Percentiles rank a stretch among this genome's conserved stretches.
phyloP scores from a whole-genome alignment of 2,113 vertebrate genomes.

The Leuciscus idus region DNA sequence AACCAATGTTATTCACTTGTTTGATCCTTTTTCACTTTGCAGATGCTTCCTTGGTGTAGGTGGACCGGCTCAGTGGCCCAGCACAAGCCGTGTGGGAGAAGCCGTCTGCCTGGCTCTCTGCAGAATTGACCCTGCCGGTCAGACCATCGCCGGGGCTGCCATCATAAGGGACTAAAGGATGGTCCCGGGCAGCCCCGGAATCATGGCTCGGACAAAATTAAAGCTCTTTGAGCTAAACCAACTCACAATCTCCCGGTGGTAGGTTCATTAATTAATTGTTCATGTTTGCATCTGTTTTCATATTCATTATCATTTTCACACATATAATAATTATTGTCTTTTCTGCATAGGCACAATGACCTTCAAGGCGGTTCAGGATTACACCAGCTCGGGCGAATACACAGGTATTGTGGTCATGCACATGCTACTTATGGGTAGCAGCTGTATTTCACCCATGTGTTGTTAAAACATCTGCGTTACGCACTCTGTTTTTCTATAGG shows the following conservation, averaged over 20 bases:
- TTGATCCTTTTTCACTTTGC: background rate
- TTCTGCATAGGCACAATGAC: too few relatives aligned
- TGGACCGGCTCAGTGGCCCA: background rate
- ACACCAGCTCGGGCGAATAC: background rate
- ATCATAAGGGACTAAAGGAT: background rate
- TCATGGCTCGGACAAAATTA: background rate
- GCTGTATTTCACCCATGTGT: background rate
- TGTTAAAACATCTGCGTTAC: background rate
- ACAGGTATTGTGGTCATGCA: too few relatives aligned
- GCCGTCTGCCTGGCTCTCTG: constrained; percentile 15
- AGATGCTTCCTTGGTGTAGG: background rate
- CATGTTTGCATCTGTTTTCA: background rate
- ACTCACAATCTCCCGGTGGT: background rate
- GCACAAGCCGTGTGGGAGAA: background rate
- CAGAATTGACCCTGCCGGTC: background rate
- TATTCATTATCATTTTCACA: background rate
- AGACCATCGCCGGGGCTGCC: background rate
- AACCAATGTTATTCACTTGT: background rate
- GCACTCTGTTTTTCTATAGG: background rate
- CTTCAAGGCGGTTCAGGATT: background rate
- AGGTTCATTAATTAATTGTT: background rate
- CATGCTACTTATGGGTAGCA: too few relatives aligned
- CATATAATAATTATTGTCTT: too few relatives aligned
- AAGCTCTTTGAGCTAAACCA: background rate
- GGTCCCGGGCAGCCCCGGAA: background rate